A percentile compares a stretch with the other conserved stretches of the same genome.
phyloP scores from a whole-genome alignment of 2,113 vertebrate genomes.

The Hydropotes inermis region DNA sequence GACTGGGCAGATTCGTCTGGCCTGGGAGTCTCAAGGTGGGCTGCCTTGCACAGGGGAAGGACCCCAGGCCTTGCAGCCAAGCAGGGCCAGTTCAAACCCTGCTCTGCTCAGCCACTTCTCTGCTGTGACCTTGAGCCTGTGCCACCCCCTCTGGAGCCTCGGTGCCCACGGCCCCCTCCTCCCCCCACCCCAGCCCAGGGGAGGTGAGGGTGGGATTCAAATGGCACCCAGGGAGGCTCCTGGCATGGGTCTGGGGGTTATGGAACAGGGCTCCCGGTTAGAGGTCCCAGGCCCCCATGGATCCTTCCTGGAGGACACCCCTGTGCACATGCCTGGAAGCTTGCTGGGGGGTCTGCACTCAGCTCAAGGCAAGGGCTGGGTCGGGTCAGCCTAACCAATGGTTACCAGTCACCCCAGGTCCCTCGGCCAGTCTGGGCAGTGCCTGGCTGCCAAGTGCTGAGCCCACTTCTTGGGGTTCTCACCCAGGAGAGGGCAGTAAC shows the following conservation, averaged over 20 bases:
- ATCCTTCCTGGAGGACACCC: neutral
- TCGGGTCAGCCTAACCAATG: neutral
- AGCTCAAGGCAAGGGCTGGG: neutral
- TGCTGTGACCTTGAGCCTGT: constrained; percentile 50
- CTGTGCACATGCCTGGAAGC: neutral
- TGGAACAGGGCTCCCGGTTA: neutral
- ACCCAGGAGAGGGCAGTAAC: neutral
- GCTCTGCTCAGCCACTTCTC: neutral
- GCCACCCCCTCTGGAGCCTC: neutral
- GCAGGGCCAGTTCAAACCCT: neutral
- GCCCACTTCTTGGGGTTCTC: neutral
- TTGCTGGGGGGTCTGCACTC: neutral
- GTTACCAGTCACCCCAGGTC: neutral
- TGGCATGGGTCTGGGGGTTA: too few species aligned
- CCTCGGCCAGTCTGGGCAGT: neutral
- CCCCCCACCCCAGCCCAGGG: too few species aligned
- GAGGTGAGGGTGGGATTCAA: neutral
- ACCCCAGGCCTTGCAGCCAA: neutral
- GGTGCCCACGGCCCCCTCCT: neutral
- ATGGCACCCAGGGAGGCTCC: neutral
- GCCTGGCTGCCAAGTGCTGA: neutral
- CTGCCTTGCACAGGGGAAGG: neutral
- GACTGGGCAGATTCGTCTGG: neutral
- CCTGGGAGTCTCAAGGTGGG: neutral
- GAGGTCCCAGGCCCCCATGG: neutral